phyloP scores from a whole-genome alignment of 2,797 vertebrate genomes.

The Eurystomus glaucurus region DNA sequence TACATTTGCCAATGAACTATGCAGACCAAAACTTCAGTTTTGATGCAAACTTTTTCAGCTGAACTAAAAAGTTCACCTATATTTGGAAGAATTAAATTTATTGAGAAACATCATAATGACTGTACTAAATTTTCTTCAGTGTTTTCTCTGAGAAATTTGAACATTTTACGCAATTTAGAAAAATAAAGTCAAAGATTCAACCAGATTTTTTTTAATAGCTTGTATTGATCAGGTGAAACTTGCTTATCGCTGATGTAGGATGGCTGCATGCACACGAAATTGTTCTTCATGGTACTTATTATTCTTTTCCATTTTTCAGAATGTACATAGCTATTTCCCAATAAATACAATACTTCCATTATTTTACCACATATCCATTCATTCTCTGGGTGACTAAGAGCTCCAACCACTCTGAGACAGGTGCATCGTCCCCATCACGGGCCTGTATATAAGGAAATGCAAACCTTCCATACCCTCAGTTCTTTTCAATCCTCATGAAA shows the following conservation, averaged over 20 bases:
- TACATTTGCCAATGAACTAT: neutral
- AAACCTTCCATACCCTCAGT: neutral
- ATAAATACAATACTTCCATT: neutral
- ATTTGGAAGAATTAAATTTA: neutral
- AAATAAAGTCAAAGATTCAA: neutral
- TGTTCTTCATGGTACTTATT: neutral
- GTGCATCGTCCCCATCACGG: accelerated
- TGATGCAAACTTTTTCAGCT: neutral
- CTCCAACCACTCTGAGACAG: neutral
- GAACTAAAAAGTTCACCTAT: neutral
- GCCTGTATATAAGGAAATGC: neutral
- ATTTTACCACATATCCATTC: neutral
- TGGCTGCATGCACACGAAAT: neutral
- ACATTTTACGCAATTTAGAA: neutral
- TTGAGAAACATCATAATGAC: neutral
- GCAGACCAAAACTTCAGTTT: neutral
- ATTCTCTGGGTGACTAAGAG: neutral
- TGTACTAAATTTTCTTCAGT: neutral
- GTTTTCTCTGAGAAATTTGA: neutral
- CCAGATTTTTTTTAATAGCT: neutral
- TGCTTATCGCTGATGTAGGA: neutral
- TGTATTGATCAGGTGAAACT: neutral
- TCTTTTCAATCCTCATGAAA: neutral
- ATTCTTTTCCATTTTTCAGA: neutral
- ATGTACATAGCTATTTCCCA: neutral